Conservation (phyloP, 1,140 invertebrate species). For the Daktulosphaira vitifoliae region DNA sequence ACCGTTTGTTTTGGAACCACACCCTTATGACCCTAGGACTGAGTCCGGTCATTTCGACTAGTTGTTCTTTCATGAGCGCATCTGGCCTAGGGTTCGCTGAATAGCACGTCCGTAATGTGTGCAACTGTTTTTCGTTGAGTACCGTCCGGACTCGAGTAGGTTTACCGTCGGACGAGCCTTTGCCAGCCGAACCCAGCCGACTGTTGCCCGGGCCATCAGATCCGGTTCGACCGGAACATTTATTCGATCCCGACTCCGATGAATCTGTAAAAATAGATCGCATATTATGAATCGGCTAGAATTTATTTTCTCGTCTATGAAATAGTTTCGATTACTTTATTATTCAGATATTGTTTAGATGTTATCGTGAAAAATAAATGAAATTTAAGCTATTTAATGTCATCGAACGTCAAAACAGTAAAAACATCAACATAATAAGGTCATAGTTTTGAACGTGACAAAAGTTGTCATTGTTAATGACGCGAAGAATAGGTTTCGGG, state of each 20-base stretch:
- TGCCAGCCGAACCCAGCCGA: slow-evolving; percentile 50
- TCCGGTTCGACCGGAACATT: slow-evolving; percentile 52
- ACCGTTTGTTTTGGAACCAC: slow-evolving; percentile 99
- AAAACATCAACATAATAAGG: too few species aligned
- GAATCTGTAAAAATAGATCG: slow-evolving; percentile 55
- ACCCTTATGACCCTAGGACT: slow-evolving; percentile 92
- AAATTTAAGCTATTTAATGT: too few species aligned
- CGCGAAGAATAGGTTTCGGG: too few species aligned
- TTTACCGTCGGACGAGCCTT: slow-evolving; percentile 65
- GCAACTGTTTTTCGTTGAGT: slow-evolving; percentile 95
- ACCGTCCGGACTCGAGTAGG: slow-evolving; percentile 95
- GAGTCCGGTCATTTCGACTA: slow-evolving; percentile 96
- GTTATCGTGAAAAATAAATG: too few species aligned
- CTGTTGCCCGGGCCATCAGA: slow-evolving; percentile 30
- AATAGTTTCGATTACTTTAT: too few species aligned
- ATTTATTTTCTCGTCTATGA: too few species aligned
- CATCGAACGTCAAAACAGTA: too few species aligned
- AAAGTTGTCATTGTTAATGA: too few species aligned
- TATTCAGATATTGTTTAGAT: too few species aligned
- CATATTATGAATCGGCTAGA: too few species aligned
- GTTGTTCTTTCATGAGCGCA: slow-evolving; percentile 97
- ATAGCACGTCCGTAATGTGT: slow-evolving; percentile 91
- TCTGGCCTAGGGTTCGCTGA: slow-evolving; percentile 95
- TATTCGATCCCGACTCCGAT: slow-evolving; percentile 74
- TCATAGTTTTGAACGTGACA: too few species aligned